Percentiles rank a stretch among this genome's conserved stretches.
phyloP scores from a whole-genome alignment of 2,113 vertebrate genomes.

The Halichoeres trimaculatus region DNA sequence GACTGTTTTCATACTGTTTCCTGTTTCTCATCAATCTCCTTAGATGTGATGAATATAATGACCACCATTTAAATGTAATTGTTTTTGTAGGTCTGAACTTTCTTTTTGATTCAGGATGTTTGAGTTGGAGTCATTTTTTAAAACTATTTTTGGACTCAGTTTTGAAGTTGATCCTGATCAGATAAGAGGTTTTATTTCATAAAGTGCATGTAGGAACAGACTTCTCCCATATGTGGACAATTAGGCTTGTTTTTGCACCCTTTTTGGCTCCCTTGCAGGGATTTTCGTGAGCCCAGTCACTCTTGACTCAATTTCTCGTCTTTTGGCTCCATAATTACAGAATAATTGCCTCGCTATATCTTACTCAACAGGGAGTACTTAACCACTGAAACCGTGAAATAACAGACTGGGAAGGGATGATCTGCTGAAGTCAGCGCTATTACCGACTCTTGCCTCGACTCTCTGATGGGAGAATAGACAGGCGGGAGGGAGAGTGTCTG shows the following conservation, averaged over 20 bases:
- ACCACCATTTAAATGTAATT: not conserved
- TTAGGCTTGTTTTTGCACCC: constrained; percentile 1
- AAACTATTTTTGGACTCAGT: not conserved
- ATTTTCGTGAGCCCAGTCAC: constrained; percentile 27
- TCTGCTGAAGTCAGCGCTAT: constrained; percentile 67
- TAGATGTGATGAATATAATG: not conserved
- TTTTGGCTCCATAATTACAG: constrained; percentile 71
- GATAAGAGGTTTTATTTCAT: not conserved
- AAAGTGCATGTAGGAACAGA: not conserved
- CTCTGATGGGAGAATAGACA: constrained; percentile 53
- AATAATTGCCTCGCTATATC: constrained; percentile 68
- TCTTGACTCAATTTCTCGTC: constrained; percentile 50
- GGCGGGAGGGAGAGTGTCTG: constrained; percentile 35
- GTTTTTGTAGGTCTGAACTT: not conserved
- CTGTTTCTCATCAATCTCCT: too few species aligned
- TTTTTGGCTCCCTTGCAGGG: constrained; percentile 12
- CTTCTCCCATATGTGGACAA: constrained; percentile 2
- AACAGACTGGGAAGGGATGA: constrained; percentile 65
- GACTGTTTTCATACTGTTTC: too few species aligned
- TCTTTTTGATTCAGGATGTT: not conserved
- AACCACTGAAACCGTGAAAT: constrained; percentile 70
- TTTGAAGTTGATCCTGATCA: not conserved
- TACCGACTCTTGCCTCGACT: constrained; percentile 30
- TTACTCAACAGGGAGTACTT: constrained; percentile 72
- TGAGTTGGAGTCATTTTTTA: not conserved